A percentile compares a stretch with the other conserved stretches of the same genome.
Conservation (phyloP, 2,888 invertebrate species). For the Argyresthia goedartella region DNA sequence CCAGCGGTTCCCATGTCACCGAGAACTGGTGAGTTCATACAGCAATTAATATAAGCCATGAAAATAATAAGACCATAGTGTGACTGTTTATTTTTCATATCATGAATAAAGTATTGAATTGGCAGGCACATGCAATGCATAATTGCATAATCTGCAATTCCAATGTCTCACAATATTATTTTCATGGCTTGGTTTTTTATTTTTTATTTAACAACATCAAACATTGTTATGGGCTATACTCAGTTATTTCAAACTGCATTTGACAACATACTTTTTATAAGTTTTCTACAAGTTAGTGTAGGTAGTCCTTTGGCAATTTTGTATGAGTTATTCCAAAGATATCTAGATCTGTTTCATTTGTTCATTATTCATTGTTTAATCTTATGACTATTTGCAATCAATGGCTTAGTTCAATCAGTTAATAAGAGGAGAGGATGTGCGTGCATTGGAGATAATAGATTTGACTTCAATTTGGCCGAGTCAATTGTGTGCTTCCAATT, state of each 20-base stretch:
- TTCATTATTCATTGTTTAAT: constrained; percentile 5
- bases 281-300: not conserved
- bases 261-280: constrained; percentile 10
- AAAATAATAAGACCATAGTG: too few species aligned
- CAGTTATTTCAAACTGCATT: constrained; percentile 19
- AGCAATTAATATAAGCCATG: too few species aligned
- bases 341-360: constrained; percentile 1
- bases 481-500: not conserved
- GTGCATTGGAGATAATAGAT: not conserved
- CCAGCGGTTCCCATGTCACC: constrained; percentile 76
- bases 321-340: not conserved
- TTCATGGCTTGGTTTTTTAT: not conserved
- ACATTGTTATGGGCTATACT: not conserved
- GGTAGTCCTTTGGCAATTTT: not conserved
- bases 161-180: not conserved
- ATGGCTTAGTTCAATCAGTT: constrained; percentile 16
- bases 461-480: not conserved
- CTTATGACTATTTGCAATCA: constrained; percentile 14
- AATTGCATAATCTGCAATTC: not conserved
- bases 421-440: not conserved
- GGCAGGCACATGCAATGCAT: too few species aligned
- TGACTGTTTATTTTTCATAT: too few species aligned
- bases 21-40: constrained; percentile 54
- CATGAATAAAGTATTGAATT: too few species aligned
- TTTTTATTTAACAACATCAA: not conserved